phyloP scores from a whole-genome alignment of 2,113 vertebrate species.

The Mandrillus leucophaeus region DNA sequence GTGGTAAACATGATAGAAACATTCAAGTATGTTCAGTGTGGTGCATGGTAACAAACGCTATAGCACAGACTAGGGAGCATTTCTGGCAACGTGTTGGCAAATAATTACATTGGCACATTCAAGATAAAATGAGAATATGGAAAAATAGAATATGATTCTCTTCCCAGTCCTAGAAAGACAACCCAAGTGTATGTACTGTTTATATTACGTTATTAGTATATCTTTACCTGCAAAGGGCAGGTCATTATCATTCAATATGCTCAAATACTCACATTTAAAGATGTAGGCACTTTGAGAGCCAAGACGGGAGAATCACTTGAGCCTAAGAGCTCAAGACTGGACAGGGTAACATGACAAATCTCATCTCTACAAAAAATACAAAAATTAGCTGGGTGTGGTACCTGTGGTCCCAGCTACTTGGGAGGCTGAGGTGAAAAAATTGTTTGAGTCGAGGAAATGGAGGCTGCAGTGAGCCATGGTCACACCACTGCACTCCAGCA shows the following conservation, averaged over 20 bases:
- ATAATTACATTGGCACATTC: not conserved
- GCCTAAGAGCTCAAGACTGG: too few relatives aligned
- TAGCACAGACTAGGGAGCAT: not conserved
- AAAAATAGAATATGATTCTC: not conserved
- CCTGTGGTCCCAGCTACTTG: too few relatives aligned
- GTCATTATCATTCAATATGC: not conserved
- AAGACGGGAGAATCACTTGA: too few relatives aligned
- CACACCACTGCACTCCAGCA: too few relatives aligned
- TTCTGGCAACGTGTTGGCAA: not conserved
- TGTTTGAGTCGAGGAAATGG: too few relatives aligned
- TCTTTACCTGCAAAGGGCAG: not conserved
- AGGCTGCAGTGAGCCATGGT: too few relatives aligned
- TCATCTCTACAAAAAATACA: too few relatives aligned
- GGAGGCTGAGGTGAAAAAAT: too few relatives aligned
- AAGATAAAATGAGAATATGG: not conserved
- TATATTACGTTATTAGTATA: not conserved
- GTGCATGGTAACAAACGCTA: not conserved
- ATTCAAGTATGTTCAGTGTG: fast-evolving
- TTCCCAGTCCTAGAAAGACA: not conserved
- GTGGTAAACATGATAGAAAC: not conserved
- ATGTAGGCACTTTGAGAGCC: too few relatives aligned
- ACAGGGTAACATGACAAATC: too few relatives aligned
- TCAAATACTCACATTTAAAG: not conserved
- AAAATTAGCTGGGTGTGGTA: too few relatives aligned
- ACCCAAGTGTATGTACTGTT: fast-evolving